phyloP scores from a whole-genome alignment of 1,140 invertebrate species.

The Diploscapter pachys region DNA sequence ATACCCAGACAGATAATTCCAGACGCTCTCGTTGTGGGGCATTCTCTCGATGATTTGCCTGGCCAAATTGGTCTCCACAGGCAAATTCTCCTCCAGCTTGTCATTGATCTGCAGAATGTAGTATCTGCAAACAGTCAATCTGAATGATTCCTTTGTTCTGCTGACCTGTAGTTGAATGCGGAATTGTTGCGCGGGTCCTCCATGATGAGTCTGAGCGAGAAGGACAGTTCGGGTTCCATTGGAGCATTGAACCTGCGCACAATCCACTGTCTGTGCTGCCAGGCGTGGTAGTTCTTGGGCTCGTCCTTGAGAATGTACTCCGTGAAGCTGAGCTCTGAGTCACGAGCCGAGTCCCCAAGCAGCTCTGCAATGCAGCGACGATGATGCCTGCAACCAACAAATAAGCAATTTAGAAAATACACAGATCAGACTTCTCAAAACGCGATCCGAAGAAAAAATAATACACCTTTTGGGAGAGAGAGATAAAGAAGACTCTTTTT shows the following conservation, averaged over 20 bases:
- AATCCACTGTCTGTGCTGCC: conserved; percentile 76
- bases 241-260: conserved; percentile 44
- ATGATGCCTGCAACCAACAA: conserved; percentile 72
- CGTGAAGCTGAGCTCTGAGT: conserved; percentile 76
- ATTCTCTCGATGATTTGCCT: conserved; percentile 76
- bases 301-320: conserved; percentile 76
- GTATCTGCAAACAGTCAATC: too few species aligned
- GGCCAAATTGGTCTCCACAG: conserved; percentile 64
- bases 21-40: conserved; percentile 91
- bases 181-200: conserved; percentile 88
- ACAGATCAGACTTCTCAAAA: too few species aligned
- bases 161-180: conserved; percentile 89
- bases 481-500: not conserved
- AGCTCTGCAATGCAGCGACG: conserved; percentile 80
- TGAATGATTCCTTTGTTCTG: too few species aligned
- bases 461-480: too few species aligned
- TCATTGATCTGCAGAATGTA: too few species aligned
- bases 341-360: conserved; percentile 72
- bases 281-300: conserved; percentile 98
- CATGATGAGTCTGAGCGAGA: conserved; percentile 34
- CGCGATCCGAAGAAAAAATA: too few species aligned
- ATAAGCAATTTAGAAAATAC: too few species aligned
- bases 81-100: conserved; percentile 53
- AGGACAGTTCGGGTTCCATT: conserved; percentile 36
- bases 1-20: conserved; percentile 92